Percentiles rank a stretch among this genome's conserved stretches.
Evolutionary conservation across 2,113 vertebrate genomes (phyloP).

Genomic region (Coregonus clupeaformis): DNA sequence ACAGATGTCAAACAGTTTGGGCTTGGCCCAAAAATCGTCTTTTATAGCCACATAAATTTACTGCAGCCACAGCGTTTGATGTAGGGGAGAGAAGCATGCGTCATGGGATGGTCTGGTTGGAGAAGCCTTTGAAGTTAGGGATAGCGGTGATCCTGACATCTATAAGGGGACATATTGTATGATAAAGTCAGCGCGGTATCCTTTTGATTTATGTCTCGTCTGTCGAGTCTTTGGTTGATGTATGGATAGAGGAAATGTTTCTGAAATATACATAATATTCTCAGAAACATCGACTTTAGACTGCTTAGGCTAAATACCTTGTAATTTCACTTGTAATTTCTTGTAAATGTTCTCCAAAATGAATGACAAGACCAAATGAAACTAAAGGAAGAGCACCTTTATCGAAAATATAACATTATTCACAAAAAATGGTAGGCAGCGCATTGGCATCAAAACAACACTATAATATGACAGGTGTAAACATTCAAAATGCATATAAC

Average conservation of each 20-base stretch:
- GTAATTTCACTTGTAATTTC: no score
- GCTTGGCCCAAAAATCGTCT: slow-evolving; percentile 44
- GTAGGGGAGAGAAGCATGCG: slow-evolving; percentile 35
- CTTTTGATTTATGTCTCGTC: slow-evolving; percentile 7
- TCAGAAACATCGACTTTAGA: no score
- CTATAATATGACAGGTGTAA: background rate
- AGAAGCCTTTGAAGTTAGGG: slow-evolving; percentile 52
- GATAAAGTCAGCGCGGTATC: slow-evolving; percentile 10
- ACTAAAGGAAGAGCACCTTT: background rate
- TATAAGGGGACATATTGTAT: slow-evolving; percentile 13
- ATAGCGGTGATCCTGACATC: slow-evolving; percentile 20
- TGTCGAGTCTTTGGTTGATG: slow-evolving; percentile 7
- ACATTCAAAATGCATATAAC: slow-evolving; percentile 6
- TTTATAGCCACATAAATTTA: slow-evolving; percentile 70
- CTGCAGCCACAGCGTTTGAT: slow-evolving; percentile 61
- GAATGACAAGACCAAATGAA: background rate
- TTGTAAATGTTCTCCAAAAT: background rate
- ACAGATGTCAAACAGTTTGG: slow-evolving; percentile 68
- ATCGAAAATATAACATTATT: background rate
- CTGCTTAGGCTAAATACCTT: no score
- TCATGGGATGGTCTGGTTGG: slow-evolving; percentile 36
- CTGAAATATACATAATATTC: no score
- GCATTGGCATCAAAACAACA: background rate
- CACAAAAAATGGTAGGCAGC: background rate
- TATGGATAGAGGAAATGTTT: background rate